Conservation (phyloP, 2,113 vertebrate genomes). For the Pelvicachromis taeniatus region DNA sequence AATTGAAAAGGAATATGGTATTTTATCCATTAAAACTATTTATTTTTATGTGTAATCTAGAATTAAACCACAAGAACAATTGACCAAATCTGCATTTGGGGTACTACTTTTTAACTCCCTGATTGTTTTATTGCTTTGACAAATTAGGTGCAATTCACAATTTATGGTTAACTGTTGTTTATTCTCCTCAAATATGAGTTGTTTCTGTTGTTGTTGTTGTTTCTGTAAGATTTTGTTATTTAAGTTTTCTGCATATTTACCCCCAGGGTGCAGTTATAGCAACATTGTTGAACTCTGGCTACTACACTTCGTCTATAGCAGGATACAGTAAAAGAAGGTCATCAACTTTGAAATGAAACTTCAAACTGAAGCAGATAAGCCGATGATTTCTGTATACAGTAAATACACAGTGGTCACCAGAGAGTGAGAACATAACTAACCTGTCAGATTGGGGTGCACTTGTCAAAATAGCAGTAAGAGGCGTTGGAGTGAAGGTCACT, state of each 20-base stretch:
- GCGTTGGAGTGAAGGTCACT: constrained; percentile 49
- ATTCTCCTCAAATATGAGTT: neutral
- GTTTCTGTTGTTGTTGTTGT: neutral
- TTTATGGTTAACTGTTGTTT: neutral
- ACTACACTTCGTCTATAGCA: neutral
- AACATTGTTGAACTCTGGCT: neutral
- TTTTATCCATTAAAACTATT: constrained; percentile 20
- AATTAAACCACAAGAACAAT: neutral
- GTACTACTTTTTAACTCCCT: neutral
- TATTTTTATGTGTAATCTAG: neutral
- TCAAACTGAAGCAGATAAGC: neutral
- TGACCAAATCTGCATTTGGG: neutral
- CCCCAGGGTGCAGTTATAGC: neutral
- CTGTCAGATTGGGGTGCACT: constrained; percentile 58
- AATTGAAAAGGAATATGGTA: constrained; percentile 32
- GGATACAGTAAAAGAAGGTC: neutral
- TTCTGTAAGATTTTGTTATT: neutral
- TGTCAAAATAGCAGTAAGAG: constrained; percentile 58
- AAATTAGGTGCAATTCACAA: neutral
- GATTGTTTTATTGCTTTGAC: neutral
- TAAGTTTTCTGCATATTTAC: neutral
- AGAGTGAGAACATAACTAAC: constrained; percentile 52
- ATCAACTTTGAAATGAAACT: neutral
- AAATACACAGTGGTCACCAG: constrained; percentile 15
- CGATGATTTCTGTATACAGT: neutral